Evolutionary conservation across 2,888 invertebrate species (phyloP), one percentile per base, ranked within the genome.

Genomic region (Pasiphila rectangulata): DNA sequence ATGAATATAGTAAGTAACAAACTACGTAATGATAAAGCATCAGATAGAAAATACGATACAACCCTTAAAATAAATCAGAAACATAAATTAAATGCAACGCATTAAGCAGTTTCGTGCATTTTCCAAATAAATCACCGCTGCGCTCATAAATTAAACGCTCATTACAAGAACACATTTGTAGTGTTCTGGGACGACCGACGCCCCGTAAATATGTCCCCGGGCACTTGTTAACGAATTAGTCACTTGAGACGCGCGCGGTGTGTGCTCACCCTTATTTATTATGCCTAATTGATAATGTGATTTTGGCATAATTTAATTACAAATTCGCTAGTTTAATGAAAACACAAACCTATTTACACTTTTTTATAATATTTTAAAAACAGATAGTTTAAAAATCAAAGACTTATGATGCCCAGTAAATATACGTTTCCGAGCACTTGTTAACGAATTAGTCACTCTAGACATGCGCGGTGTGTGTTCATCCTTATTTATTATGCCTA

Each of bases 171-270:
- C 71, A 77, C 71, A 75, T 71, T 77, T 72, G 76, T n/a, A n/a
- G n/a, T n/a, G n/a, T n/a, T n/a, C n/a, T n/a, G n/a, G n/a, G 67
- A 68, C 69, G 74, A 67, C 66, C 30, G 17, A 16, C 10, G 17
- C n/a, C 17, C 17, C 32, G 32, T 32, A 32, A 32, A 32, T 32
- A 19, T 17, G 74, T 75, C 75, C 72, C 74, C 52, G 69, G 76
- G 79, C 82, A 79, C 81, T 85, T 83, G 85, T 83, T 83, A 82
- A 83, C 82, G 71, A 83, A 88, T 86, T 83, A 83, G 75, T 81
- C 81, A 78, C 72, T 58, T 57, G 70, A 74, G 72, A 80, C 32
- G 17, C n/a, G n/a, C n/a, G 32, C 4, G 61, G 72, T 80, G 78
- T 78, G 70, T 58, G 60, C 63, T 66, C 63, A 62, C 71, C 75